These are phyloP conservation scores for human DNA, from an alignment of 2,113 vertebrate genomes.

Conservation along the genomic window DNA sequence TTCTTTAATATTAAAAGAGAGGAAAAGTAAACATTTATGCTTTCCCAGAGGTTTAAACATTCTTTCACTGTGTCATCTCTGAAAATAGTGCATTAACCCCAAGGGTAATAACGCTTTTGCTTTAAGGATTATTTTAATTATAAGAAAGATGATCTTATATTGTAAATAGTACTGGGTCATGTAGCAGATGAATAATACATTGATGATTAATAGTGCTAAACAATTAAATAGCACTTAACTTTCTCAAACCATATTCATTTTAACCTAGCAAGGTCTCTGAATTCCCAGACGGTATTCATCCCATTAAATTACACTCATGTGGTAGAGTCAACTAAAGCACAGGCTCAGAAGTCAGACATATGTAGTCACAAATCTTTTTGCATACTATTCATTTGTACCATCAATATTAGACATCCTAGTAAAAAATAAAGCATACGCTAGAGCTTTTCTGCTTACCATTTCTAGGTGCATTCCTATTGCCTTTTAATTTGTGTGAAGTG, in stretches of 20 bases:
- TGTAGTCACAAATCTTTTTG: neutral
- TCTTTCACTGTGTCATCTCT: slow-evolving; percentile 53
- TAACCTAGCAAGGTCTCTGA: neutral
- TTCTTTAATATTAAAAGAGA: slow-evolving; percentile 35
- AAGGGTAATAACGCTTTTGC: neutral
- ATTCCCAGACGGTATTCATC: neutral
- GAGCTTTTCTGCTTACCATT: neutral
- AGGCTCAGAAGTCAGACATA: neutral
- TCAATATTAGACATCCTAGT: neutral
- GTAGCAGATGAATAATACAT: slow-evolving; percentile 38
- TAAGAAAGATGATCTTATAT: slow-evolving; percentile 61
- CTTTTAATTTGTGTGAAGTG: neutral
- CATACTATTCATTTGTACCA: neutral
- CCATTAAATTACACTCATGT: neutral
- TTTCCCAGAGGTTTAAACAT: slow-evolving; percentile 32
- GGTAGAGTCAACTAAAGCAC: neutral
- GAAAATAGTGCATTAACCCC: slow-evolving; percentile 45
- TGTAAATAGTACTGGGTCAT: neutral
- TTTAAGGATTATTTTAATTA: slow-evolving; percentile 56
- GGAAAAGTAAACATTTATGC: slow-evolving; percentile 61
- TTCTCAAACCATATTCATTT: slow-evolving; percentile 51
- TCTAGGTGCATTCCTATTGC: neutral
- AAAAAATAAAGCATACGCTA: neutral
- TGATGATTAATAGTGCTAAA: slow-evolving; percentile 55
- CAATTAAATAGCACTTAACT: slow-evolving; percentile 37